Base-by-base conservation (phyloP, 2,888 invertebrate species). In the Hedya salicella region DNA sequence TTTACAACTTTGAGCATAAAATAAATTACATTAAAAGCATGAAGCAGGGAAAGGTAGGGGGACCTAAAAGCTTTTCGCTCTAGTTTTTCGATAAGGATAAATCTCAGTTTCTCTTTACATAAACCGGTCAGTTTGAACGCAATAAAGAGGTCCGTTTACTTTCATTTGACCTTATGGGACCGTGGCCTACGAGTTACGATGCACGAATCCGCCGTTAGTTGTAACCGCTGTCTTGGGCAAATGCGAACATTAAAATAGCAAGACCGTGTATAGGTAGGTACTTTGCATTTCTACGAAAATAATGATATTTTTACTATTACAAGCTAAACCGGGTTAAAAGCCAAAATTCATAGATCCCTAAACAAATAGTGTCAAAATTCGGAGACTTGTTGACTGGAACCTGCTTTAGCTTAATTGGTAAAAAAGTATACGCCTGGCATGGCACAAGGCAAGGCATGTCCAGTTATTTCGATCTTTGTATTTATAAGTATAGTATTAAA, bases 81-180 rank as follows among this genome's bases (percentile, higher is more conserved):
- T 71, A 69, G 70, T 70, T 76, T 65, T 77, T 75, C 77, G 77
- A 87, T 83, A 75, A 82, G 83, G 80, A 88, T 87, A 78, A 85
- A 88, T 84, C 82, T 81, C 80, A 78, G 78, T 82, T 83, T 77
- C 79, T 81, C 79, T 77, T 76, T 75, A 85, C 82, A 86, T 87
- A 83, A 88, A 87, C 82, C 79, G 81, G 77, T 83, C 85, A 86
- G 83, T 88, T 80, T 79, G 76, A 74, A 79, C 76, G 77, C 73
- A 81, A 78, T 80, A 83, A 79, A 75, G 71, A 71, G 79, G 72
- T 67, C 75, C 83, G 80, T 86, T 83, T 82, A 81, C 78, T 80
- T 80, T 85, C 80, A 82, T 86, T 83, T 83, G 78, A 82, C 82
- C 83, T 82, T 79, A 80, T 76, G 75, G 74, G 75, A 76, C 70